Conservation (phyloP, 2,888 invertebrate genomes). For the Pediacus dermestoides region DNA sequence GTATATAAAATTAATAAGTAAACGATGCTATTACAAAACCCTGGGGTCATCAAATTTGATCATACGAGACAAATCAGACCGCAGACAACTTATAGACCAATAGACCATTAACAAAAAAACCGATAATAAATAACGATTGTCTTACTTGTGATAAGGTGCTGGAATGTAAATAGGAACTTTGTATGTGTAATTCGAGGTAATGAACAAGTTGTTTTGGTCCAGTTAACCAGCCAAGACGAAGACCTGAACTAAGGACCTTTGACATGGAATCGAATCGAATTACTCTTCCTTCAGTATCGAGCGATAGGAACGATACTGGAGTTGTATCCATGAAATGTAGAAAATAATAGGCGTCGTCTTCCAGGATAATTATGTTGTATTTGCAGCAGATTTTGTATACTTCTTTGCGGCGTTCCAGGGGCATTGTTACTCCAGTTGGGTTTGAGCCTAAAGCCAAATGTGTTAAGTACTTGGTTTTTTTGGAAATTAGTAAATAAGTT, state of each 20-base stretch:
- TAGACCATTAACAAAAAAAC: no score
- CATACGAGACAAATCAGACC: no score
- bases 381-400: slow-evolving; percentile 72
- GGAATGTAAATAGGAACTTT: slow-evolving; percentile 64
- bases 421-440: slow-evolving; percentile 69
- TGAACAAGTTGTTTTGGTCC: slow-evolving; percentile 64
- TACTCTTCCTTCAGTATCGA: slow-evolving; percentile 74
- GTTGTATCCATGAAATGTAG: slow-evolving; percentile 65
- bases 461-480: slow-evolving; percentile 3
- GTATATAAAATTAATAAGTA: no score
- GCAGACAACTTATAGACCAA: no score
- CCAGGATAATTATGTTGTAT: slow-evolving; percentile 73
- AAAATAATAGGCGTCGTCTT: slow-evolving; percentile 81
- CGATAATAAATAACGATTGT: no score
- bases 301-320: slow-evolving; percentile 65
- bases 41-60: no score
- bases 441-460: slow-evolving; percentile 57
- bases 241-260: slow-evolving; percentile 68
- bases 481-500: slow-evolving; percentile 1
- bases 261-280: slow-evolving; percentile 75
- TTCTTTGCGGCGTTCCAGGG: slow-evolving; percentile 61
- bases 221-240: slow-evolving; percentile 70
- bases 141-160: slow-evolving; percentile 65
- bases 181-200: slow-evolving; percentile 66
- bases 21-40: no score